Conservation (phyloP, 2,797 vertebrate species). For the Sardinella longiceps region DNA sequence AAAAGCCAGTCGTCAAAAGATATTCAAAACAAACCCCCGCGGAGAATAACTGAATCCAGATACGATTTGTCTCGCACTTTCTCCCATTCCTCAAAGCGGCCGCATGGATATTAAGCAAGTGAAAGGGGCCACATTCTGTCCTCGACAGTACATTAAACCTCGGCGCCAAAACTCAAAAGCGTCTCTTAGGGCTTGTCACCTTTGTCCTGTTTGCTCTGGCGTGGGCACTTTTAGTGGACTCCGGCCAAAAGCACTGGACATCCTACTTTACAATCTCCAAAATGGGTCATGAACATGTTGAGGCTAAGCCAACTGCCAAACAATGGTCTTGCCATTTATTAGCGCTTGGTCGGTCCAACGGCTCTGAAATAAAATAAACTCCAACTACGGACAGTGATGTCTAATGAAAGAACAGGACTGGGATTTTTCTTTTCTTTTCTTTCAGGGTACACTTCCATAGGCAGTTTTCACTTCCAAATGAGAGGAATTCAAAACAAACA, state of each 20-base stretch:
- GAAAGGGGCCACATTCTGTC: background rate
- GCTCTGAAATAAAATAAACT: constrained; percentile 36
- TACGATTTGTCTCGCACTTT: background rate
- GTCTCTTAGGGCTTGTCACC: background rate
- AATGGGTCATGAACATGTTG: constrained; percentile 28
- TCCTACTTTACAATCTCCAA: constrained; percentile 34
- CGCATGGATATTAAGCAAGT: background rate
- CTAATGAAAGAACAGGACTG: background rate
- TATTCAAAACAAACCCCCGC: constrained; percentile 1
- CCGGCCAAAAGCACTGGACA: background rate
- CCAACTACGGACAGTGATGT: background rate
- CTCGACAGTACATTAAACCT: background rate
- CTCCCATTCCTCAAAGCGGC: background rate
- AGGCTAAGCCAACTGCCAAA: constrained; percentile 36
- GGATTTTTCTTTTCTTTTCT: too few species aligned
- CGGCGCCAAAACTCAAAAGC: background rate
- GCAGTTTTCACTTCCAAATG: background rate
- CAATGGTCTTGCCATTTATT: constrained; percentile 35
- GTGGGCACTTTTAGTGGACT: constrained; percentile 25
- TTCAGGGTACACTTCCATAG: too few species aligned
- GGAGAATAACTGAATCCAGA: background rate
- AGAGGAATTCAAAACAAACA: background rate
- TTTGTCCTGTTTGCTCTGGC: constrained; percentile 5
- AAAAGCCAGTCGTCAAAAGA: background rate
- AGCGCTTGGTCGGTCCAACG: constrained; percentile 33